Conservation (phyloP, 1,140 invertebrate genomes). For the Drosophila gunungcola region DNA sequence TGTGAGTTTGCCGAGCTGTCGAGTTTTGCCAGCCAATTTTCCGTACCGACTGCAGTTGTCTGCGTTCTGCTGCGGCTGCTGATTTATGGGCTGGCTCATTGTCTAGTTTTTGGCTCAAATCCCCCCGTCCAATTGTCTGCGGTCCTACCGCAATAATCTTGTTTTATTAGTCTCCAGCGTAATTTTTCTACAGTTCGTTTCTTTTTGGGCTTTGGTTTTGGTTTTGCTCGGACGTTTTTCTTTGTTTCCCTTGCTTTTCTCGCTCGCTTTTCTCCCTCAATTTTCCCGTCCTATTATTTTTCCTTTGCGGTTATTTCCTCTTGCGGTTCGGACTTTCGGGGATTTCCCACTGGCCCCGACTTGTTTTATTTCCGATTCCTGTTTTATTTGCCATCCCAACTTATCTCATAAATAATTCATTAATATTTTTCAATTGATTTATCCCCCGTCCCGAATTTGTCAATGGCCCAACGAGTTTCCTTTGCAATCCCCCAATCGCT, state of each 20-base stretch:
- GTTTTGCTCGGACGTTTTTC: slow-evolving; percentile 24
- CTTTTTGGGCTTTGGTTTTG: slow-evolving; percentile 26
- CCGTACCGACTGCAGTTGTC: slow-evolving; percentile 36
- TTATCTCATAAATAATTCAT: slow-evolving; percentile 75
- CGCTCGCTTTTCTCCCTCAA: background rate
- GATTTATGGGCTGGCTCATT: slow-evolving; percentile 69
- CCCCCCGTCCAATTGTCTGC: slow-evolving; percentile 45
- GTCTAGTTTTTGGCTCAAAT: slow-evolving; percentile 45
- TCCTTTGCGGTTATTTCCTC: slow-evolving; percentile 38
- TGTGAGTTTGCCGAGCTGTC: slow-evolving; percentile 13
- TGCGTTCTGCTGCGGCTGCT: slow-evolving; percentile 53
- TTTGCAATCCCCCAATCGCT: slow-evolving; percentile 18
- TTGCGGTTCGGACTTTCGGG: slow-evolving; percentile 22
- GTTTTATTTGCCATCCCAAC: slow-evolving; percentile 29
- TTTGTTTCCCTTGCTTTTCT: slow-evolving; percentile 6
- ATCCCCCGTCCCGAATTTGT: slow-evolving; percentile 59
- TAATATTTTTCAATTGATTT: slow-evolving; percentile 78
- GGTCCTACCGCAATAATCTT: slow-evolving; percentile 74
- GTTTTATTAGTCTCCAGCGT: slow-evolving; percentile 76
- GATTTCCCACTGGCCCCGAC: slow-evolving; percentile 26
- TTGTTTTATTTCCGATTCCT: slow-evolving; percentile 21
- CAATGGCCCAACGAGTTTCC: slow-evolving; percentile 53
- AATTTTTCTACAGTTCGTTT: slow-evolving; percentile 70
- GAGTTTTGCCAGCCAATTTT: background rate
- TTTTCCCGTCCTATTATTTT: background rate